Base-by-base conservation (phyloP, 1,140 invertebrate species). In the Brachionus sp. region DNA sequence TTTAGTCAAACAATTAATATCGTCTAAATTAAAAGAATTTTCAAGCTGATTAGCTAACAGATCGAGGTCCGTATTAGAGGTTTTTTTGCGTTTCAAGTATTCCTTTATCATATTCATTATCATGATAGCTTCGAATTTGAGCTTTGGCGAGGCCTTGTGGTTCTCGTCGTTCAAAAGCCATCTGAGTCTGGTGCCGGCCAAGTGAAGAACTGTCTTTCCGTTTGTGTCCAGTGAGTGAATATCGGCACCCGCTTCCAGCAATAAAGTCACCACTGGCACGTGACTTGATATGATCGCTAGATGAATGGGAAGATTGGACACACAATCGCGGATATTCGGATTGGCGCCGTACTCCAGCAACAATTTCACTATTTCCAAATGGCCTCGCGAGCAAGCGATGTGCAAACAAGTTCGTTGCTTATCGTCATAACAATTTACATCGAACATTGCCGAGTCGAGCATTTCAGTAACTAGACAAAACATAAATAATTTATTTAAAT, bases 1-100 rank as follows among this genome's bases (percentile, higher is more conserved):
- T 77, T 66, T 84, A 77, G 25, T 83, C 64, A 84, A 80, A 78
- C 13, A 78, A 53, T 44, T 84, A 35, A 85, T 83, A 25, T 85
- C 84, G 6, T 80, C 46, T 19, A 77, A 35, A 46, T 84, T 80
- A 35, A 80, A 80, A 42, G 77, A 39, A 44, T 80, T 80, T 44
- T 80, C 77, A 9, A 80, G 37, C 12, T 66, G 77, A 62, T 80
- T 23, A 9, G 50, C 62, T 23, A 80, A 19, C 19, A 62, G 16
- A 64, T 57, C 82, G 53, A 77, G 75, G 75, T 84, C 84, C 82
- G 35, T 66, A 19, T 23, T 84, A 33, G 37, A 70, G 25, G 13
- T 83, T 64, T 29, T 82, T 39, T 66, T 84, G 37, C 10, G 82
- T 83, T 53, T 84, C 35, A 44, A 84, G 66, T 78, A 85, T 82